A percentile compares a stretch with the other conserved stretches of the same genome.
phyloP scores from a whole-genome alignment of 2,888 invertebrate genomes.

The Trilocha varians region DNA sequence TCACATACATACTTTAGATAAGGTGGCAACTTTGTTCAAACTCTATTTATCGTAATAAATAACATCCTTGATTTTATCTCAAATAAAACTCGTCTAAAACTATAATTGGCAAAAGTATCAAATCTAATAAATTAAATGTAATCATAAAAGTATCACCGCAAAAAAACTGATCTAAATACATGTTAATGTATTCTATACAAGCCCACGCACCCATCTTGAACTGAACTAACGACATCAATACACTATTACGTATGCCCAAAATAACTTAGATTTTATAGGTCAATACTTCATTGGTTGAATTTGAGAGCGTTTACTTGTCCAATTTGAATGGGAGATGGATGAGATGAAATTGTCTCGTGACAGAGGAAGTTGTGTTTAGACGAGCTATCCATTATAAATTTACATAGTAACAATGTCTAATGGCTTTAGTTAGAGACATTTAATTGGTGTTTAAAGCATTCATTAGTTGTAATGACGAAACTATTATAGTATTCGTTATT shows the following conservation, averaged over 20 bases:
- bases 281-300: constrained; percentile 24
- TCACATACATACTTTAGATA: too few species aligned
- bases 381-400: constrained; percentile 54
- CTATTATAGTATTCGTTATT: too few species aligned
- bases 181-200: neutral
- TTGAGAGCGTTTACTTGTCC: constrained; percentile 54
- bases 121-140: too few species aligned
- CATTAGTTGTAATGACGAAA: too few species aligned
- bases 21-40: too few species aligned
- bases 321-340: constrained; percentile 55
- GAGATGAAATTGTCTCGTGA: constrained; percentile 41
- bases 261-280: constrained; percentile 19
- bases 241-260: neutral
- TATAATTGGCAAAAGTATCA: neutral
- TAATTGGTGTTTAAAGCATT: constrained; percentile 19
- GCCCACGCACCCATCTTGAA: neutral
- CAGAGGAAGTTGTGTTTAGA: constrained; percentile 34
- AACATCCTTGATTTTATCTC: neutral
- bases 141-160: neutral
- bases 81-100: neutral
- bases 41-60: too few species aligned
- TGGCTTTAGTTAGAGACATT: constrained; percentile 18
- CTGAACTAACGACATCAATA: neutral
- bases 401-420: constrained; percentile 42
- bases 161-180: neutral